A percentile compares a stretch with the other conserved stretches of the same genome.
phyloP scores from a whole-genome alignment of 1,140 invertebrate species.

The Plodia interpunctella region DNA sequence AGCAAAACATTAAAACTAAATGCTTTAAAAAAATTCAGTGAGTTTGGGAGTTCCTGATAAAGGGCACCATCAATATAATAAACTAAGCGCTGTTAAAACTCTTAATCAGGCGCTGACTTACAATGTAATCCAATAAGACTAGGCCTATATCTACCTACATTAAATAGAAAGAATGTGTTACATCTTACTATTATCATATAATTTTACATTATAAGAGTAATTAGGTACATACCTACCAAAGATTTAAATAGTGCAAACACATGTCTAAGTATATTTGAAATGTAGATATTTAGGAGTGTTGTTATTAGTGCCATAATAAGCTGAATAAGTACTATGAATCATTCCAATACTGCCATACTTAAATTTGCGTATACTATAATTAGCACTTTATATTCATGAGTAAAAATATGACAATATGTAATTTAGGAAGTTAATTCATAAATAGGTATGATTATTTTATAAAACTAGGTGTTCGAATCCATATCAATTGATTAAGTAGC shows the following conservation, averaged over 20 bases:
- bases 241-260: background rate
- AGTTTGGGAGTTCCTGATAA: no score
- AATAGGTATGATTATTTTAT: slow-evolving; percentile 12
- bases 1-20: no score
- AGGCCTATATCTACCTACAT: no score
- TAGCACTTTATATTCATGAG: background rate
- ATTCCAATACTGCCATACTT: slow-evolving; percentile 2
- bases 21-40: no score
- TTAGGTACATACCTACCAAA: slow-evolving; percentile 23
- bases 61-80: no score
- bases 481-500: slow-evolving; percentile 30
- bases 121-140: no score
- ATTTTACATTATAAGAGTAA: background rate
- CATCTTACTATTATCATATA: no score
- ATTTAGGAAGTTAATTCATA: slow-evolving; percentile 21
- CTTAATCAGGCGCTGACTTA: no score
- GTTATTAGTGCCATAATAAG: slow-evolving; percentile 17
- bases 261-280: background rate
- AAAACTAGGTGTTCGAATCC: slow-evolving; percentile 33
- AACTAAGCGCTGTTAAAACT: no score
- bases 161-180: no score
- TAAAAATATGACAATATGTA: slow-evolving; percentile 57
- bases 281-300: slow-evolving; percentile 3
- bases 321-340: background rate
- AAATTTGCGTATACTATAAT: slow-evolving; percentile 1